These are phyloP conservation scores for Drosophila sproati DNA, from an alignment of 1,140 invertebrate species.

Conservation along the genomic window DNA sequence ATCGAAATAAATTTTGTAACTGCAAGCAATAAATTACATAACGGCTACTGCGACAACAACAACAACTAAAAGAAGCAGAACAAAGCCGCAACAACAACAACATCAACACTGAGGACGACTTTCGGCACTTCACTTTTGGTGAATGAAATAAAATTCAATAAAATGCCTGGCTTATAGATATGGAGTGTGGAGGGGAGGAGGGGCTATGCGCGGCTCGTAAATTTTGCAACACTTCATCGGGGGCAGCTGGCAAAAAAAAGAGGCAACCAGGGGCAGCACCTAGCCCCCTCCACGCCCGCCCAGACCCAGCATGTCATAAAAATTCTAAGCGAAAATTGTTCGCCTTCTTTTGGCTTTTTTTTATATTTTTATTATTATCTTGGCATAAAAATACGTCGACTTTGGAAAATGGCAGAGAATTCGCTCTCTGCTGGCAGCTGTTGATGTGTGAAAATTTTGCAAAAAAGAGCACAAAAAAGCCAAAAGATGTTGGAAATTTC, in stretches of 20 bases:
- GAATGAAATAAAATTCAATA: constrained; percentile 59
- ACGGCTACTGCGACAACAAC: constrained; percentile 55
- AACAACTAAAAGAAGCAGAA: constrained; percentile 17
- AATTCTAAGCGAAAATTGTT: constrained; percentile 58
- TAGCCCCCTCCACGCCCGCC: neutral
- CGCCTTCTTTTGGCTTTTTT: constrained; percentile 33
- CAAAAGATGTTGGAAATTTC: constrained; percentile 33
- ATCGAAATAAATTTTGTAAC: constrained; percentile 77
- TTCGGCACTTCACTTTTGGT: constrained; percentile 55
- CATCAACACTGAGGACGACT: constrained; percentile 29
- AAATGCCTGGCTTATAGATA: constrained; percentile 27
- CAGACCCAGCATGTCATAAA: constrained; percentile 58
- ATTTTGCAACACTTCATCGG: constrained; percentile 74
- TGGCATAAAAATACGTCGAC: constrained; percentile 45
- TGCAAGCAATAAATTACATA: constrained; percentile 81
- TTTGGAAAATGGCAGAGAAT: constrained; percentile 50
- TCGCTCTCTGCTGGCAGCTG: constrained; percentile 36
- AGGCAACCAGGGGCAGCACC: constrained; percentile 16
- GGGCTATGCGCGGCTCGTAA: constrained; percentile 60
- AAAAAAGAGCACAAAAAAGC: constrained; percentile 16
- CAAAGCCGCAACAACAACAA: constrained; percentile 12
- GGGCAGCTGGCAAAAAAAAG: constrained; percentile 53
- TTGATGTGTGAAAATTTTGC: constrained; percentile 72
- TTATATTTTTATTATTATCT: constrained; percentile 24
- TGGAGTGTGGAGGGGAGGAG: constrained; percentile 10